Evolutionary conservation across 2,797 vertebrate species (phyloP).

Genomic region (Anabas testudineus): DNA sequence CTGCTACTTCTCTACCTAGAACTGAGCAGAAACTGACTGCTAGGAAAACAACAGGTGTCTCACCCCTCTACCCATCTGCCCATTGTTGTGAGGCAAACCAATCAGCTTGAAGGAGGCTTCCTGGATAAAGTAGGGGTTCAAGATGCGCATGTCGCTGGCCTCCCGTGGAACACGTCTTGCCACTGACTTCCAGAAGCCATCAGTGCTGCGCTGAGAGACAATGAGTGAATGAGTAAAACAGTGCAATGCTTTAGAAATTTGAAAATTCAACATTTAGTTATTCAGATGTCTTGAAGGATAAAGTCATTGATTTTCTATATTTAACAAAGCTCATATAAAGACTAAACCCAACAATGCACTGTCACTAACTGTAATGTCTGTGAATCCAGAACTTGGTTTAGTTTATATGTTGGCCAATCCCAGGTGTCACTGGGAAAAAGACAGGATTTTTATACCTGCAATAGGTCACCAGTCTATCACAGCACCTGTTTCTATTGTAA

Average conservation of each 20-base stretch:
- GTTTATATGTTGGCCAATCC: no score
- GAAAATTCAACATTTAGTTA: no score
- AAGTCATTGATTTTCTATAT: no score
- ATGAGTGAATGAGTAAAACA: neutral
- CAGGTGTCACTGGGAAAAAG: no score
- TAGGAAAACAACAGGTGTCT: conserved; percentile 47
- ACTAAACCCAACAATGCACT: no score
- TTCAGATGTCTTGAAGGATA: no score
- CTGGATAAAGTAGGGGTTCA: conserved; percentile 93
- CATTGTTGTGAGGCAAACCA: conserved; percentile 90
- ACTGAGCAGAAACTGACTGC: neutral
- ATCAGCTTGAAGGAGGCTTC: conserved; percentile 93
- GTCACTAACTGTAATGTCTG: no score
- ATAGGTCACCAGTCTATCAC: no score
- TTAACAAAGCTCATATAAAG: no score
- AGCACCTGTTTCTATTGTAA: no score
- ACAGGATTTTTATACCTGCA: no score
- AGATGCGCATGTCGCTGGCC: conserved; percentile 89
- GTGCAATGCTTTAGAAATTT: neutral
- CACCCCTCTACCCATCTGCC: conserved; percentile 92
- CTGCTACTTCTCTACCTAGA: conserved; percentile 2
- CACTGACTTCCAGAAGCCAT: conserved; percentile 93
- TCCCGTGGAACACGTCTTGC: conserved; percentile 88
- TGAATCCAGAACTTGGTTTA: no score
- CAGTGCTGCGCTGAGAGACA: conserved; percentile 51